Conservation (phyloP, 1,140 invertebrate species). For the Atta texana region DNA sequence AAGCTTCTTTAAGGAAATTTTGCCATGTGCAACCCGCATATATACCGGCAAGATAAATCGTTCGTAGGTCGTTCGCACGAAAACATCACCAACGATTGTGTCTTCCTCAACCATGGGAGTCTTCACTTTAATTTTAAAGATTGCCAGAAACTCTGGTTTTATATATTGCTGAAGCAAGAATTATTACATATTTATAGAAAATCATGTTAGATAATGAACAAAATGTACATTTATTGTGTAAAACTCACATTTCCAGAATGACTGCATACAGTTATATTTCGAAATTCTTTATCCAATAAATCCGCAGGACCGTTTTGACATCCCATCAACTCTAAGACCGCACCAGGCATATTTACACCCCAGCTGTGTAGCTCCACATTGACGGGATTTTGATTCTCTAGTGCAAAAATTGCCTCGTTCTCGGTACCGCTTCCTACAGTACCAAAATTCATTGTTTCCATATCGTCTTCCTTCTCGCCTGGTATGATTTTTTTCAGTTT, state of each 20-base stretch:
- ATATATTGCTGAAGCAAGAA: slow-evolving; percentile 85
- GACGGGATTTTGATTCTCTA: slow-evolving; percentile 93
- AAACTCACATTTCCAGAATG: slow-evolving; percentile 82
- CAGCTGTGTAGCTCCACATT: slow-evolving; percentile 89
- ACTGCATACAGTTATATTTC: slow-evolving; percentile 83
- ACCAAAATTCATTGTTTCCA: slow-evolving; percentile 91
- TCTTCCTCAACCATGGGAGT: slow-evolving; percentile 90
- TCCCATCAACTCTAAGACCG: slow-evolving; percentile 90
- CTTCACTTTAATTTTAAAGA: slow-evolving; percentile 91
- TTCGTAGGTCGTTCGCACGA: slow-evolving; percentile 92
- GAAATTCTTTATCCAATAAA: slow-evolving; percentile 81
- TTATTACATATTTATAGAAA: slow-evolving; percentile 21
- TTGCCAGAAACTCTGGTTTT: slow-evolving; percentile 90
- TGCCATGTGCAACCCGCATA: slow-evolving; percentile 88
- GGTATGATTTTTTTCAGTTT: slow-evolving; percentile 88
- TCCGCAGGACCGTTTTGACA: slow-evolving; percentile 88
- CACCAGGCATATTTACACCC: slow-evolving; percentile 90
- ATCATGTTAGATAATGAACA: neutral
- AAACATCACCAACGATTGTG: slow-evolving; percentile 89
- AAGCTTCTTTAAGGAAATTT: slow-evolving; percentile 89
- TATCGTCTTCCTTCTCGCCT: slow-evolving; percentile 85
- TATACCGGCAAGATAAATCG: slow-evolving; percentile 88
- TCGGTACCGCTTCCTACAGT: slow-evolving; percentile 90
- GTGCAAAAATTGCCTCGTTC: slow-evolving; percentile 90
- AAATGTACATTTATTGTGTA: neutral